Base-by-base conservation (phyloP, 2,113 vertebrate species). In the Otus sunia region DNA sequence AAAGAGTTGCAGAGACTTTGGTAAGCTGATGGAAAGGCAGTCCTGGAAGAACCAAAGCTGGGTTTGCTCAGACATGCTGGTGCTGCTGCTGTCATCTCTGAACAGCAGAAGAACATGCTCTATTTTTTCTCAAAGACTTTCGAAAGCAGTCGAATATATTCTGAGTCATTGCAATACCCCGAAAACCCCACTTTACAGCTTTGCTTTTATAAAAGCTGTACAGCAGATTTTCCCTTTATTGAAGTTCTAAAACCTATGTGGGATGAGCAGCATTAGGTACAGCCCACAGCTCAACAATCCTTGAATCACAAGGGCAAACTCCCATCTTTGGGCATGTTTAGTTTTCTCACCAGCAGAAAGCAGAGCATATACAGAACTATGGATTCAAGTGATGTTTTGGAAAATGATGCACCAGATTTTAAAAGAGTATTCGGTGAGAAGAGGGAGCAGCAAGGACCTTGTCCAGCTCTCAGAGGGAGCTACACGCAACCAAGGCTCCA, bases 251-350 rank as follows among this genome's bases (percentile, higher is more conserved):
- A 90, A 77, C 16, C 30, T 22, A 67, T 2, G 2, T n/a, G 43
- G 0, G 1, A 49, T 1, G 10, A 75, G 55, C 12, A 74, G 66
- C 36, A 7, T 19, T 43, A 55, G 22, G 30, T n/a, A 23, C 36
- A 53, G 39, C 36, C 41, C 76, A 56, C 5, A 43, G 2, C 9
- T 75, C 47, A 30, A 7, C 1, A 0, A 30, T 9, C 4, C 1
- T 4, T 45, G 66, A 76, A 63, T 11, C n/a, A 23, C 68, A 71
- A 71, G 22, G 27, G n/a, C 41, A 74, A 88, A 86, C 25, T 81
- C 73, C 59, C 64, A 74, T 64, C n/a, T 84, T 67, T 39, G 29
- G 92, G 26, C 25, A 39, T 12, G 34, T 86, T 91, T 5, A 39
- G 39, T 29, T 53, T 67, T 60, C 43, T 37, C 3, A 0, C 5